Evolutionary conservation across 1,140 invertebrate species (phyloP).

Genomic region (Procambarus clarkii): DNA sequence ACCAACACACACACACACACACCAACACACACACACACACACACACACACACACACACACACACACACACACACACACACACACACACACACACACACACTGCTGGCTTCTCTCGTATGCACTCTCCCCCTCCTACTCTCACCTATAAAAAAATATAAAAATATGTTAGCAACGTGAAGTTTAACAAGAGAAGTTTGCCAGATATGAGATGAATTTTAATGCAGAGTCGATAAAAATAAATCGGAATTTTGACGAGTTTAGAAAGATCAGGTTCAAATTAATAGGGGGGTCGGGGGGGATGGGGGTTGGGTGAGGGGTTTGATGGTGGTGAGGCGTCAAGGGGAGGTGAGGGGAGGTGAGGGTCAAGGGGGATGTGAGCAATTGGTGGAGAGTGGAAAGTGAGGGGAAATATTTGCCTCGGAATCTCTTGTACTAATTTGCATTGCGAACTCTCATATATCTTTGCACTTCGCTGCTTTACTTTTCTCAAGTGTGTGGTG

Average conservation of each 20-base stretch:
- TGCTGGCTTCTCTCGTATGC: neutral
- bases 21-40: too few species aligned
- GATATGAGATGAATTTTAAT: constrained; percentile 42
- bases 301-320: neutral
- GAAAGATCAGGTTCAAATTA: constrained; percentile 40
- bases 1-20: too few species aligned
- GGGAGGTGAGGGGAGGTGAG: neutral
- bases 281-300: neutral
- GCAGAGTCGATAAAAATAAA: constrained; percentile 21
- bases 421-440: too few species aligned
- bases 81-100: too few species aligned
- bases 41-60: too few species aligned
- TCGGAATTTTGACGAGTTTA: constrained; percentile 35
- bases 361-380: too few species aligned
- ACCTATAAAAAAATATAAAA: neutral
- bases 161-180: constrained; percentile 2
- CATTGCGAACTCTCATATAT: too few species aligned
- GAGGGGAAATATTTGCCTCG: too few species aligned
- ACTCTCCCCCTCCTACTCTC: neutral
- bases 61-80: too few species aligned
- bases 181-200: constrained; percentile 44
- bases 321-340: neutral
- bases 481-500: too few species aligned
- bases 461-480: too few species aligned
- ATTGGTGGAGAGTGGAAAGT: too few species aligned